These are phyloP conservation scores for Netelia melanura DNA, from an alignment of 2,888 invertebrate genomes.

Conservation along the genomic window DNA sequence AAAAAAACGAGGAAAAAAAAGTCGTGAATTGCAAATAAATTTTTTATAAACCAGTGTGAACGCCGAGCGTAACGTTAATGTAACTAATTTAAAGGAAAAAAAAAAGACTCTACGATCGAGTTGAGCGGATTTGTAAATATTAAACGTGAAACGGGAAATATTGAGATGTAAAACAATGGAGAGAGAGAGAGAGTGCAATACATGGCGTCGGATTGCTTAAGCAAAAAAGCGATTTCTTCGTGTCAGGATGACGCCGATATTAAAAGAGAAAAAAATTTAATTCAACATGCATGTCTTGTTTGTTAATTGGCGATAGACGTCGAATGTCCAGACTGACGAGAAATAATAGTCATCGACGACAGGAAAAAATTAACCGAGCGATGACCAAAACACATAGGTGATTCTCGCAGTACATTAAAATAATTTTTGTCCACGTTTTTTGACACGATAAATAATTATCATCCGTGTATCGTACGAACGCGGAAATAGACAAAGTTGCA, in stretches of 20 bases:
- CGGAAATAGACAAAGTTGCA: not conserved
- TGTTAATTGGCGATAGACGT: not conserved
- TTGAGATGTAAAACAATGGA: conserved; percentile 1
- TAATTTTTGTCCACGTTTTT: conserved; percentile 3
- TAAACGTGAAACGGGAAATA: conserved; percentile 57
- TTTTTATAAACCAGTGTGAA: conserved; percentile 69
- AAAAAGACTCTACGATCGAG: conserved; percentile 65
- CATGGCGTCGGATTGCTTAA: not conserved
- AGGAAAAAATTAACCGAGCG: conserved; percentile 27
- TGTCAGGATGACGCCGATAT: not conserved
- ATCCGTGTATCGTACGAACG: too few relatives aligned
- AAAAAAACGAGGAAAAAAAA: conserved; percentile 17
- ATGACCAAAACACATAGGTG: conserved; percentile 22
- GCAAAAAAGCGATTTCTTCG: not conserved
- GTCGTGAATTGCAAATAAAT: conserved; percentile 71
- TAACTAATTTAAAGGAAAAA: conserved; percentile 51
- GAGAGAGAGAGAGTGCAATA: not conserved
- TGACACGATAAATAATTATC: not conserved
- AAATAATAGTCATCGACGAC: conserved; percentile 23
- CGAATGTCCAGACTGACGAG: conserved; percentile 11
- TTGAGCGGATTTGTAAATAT: conserved; percentile 67
- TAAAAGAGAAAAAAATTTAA: too few relatives aligned
- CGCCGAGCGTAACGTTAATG: conserved; percentile 62
- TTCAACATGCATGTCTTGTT: not conserved
- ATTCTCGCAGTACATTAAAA: conserved; percentile 10